phyloP scores from a whole-genome alignment of 2,888 invertebrate species.

The Cantharis flavilabris region DNA sequence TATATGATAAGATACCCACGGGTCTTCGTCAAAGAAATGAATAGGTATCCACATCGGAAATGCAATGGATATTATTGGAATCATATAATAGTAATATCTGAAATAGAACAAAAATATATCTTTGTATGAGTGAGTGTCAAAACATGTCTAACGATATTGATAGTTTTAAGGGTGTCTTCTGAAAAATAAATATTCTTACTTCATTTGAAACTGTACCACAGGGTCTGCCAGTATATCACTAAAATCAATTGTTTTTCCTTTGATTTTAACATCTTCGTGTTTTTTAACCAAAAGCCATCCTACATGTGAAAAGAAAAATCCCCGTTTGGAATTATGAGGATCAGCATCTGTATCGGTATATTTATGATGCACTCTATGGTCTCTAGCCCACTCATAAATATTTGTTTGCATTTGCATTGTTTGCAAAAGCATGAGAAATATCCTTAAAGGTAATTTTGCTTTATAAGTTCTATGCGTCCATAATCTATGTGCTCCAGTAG shows the following conservation, averaged over 20 bases:
- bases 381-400: slow-evolving; percentile 84
- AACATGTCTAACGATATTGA: too few relatives aligned
- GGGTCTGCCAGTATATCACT: slow-evolving; percentile 83
- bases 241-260: slow-evolving; percentile 84
- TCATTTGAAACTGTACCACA: slow-evolving; percentile 84
- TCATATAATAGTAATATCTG: slow-evolving; percentile 76
- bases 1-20: slow-evolving; percentile 76
- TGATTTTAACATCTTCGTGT: slow-evolving; percentile 84
- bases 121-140: too few relatives aligned
- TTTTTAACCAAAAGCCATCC: slow-evolving; percentile 91
- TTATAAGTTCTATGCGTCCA: slow-evolving; percentile 95
- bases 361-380: slow-evolving; percentile 88
- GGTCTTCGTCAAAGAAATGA: slow-evolving; percentile 74
- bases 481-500: slow-evolving; percentile 91
- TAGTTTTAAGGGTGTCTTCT: too few relatives aligned
- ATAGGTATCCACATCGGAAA: slow-evolving; percentile 80
- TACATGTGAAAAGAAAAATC: slow-evolving; percentile 92
- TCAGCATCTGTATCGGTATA: slow-evolving; percentile 89
- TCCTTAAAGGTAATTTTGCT: slow-evolving; percentile 81
- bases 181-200: slow-evolving; percentile 59
- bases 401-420: slow-evolving; percentile 75
- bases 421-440: slow-evolving; percentile 80
- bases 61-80: slow-evolving; percentile 66
- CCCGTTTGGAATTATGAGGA: slow-evolving; percentile 85
- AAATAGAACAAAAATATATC: slow-evolving; percentile 37